Base-by-base conservation (phyloP, 2,113 vertebrate species). In the Herpetotheres cachinnans region DNA sequence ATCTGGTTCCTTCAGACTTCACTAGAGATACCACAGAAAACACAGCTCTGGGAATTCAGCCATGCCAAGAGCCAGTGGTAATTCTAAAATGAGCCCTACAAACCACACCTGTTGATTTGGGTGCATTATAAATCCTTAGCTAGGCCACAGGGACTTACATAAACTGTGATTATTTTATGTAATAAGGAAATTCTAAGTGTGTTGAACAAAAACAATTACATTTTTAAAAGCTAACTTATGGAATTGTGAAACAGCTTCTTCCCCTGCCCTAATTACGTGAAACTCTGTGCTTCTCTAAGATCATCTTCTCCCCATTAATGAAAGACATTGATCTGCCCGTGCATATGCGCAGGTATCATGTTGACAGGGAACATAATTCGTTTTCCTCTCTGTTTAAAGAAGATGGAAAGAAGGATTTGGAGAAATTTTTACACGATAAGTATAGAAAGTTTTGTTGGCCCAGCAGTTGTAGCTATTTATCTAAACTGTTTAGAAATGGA, bases 1-100 rank as follows among this genome's bases (percentile, higher is more conserved):
- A 95, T 91, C 82, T 95, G 94, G 93, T 55, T 95, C 89, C 87
- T 79, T 95, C 79, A 86, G 79, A 36, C 65, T 73, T 46, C 42
- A 25, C 66, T 36, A 13, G 93, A 79, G 91, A 95, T 72, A 76
- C n/a, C 66, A 34, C 1, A 82, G 90, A 30, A 87, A 95, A 56
- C 70, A 74, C 56, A 73, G 7, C 38, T 42, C 62, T 50, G 91
- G 94, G 96, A 74, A 84, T 11, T 95, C 36, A 92, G 83, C 71
- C 17, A 10, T 62, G 86, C 95, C 92, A 73, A 82, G 92, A 91
- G 89, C 18, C 50, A 21, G 92, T 22, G 91, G 89, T 63, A 50
- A 90, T 65, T 72, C 91, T 58, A 56, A 74, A 89, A 91, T 1
- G 86, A 90, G 79, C 76, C 85, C 69, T n/a, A 72, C 88, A 95